Percentiles rank a stretch among this genome's conserved stretches.
phyloP scores from a whole-genome alignment of 1,140 invertebrate genomes.

The Drosophila truncata region DNA sequence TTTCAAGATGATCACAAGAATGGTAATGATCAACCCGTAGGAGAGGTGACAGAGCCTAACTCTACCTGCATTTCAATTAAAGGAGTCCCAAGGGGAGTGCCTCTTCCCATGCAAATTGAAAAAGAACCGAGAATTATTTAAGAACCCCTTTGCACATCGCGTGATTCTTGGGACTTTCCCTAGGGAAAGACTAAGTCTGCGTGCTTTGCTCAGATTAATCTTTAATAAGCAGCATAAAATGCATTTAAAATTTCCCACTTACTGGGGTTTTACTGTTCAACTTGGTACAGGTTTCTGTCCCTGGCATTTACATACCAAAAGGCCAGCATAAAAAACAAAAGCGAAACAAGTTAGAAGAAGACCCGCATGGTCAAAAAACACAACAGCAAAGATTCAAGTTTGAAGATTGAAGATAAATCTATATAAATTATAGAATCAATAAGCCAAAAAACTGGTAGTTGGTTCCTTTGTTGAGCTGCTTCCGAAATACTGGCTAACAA shows the following conservation, averaged over 20 bases:
- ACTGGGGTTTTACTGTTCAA: slow-evolving; percentile 27
- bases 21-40: slow-evolving; percentile 17
- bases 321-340: slow-evolving; percentile 3
- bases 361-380: slow-evolving; percentile 19
- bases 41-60: slow-evolving; percentile 18
- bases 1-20: slow-evolving; percentile 7
- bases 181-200: slow-evolving; percentile 60
- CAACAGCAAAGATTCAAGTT: background rate
- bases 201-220: slow-evolving; percentile 37
- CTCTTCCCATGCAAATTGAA: slow-evolving; percentile 30
- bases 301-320: slow-evolving; percentile 55
- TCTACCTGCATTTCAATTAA: slow-evolving; percentile 43
- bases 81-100: too few species aligned
- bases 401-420: background rate
- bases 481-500: slow-evolving; percentile 10
- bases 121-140: background rate
- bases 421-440: slow-evolving; percentile 13
- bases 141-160: slow-evolving; percentile 23
- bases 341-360: slow-evolving; percentile 29
- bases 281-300: slow-evolving; percentile 23
- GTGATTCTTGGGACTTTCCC: slow-evolving; percentile 55
- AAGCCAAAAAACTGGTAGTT: slow-evolving; percentile 10
- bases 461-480: slow-evolving; percentile 10
- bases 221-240: slow-evolving; percentile 49
- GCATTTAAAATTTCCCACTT: slow-evolving; percentile 7